Evolutionary conservation across 2,797 vertebrate species (phyloP), one percentile per base, ranked within the genome.

Genomic region (Discoglossus pictus): DNA sequence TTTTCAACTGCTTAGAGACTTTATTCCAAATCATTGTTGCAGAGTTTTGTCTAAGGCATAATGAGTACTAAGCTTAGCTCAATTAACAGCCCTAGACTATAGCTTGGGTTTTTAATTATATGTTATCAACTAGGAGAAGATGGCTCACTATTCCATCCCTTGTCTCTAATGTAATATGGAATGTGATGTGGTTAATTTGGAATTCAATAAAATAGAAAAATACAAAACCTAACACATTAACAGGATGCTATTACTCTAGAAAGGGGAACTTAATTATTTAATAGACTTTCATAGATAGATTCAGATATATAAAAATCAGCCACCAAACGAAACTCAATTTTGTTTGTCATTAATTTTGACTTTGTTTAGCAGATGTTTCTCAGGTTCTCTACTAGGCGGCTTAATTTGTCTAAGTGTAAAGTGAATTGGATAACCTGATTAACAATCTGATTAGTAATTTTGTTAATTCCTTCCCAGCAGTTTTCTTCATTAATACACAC

Each of bases 271-370:
- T 54, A 36, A 36, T 54, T 54, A 20, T 83, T 76, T 76, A 74
- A 73, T 78, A 74, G 73, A 74, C 79, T 35, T 78, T 82, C 77
- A 76, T 79, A 78, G 80, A 79, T 74, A 58, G 61, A 40, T 74
- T 63, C 58, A 76, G 76, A 74, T 73, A 73, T 70, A 73, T 77
- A 79, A 84, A 81, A 87, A 82, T 74, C 76, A 81, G 59, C 60
- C 50, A 64, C 61, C 77, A 59, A 74, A 84, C 71, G 67, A 55
- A 78, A 75, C 75, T 83, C 78, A 5, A 51, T 84, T 79, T 79
- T 3, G 1, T 78, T 77, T 71, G 6, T 79, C 76, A 74, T 79
- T 77, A 72, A 68, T 81, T 85, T 84, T 80, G 75, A 64, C 64
- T 82, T 68, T 47, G 55, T 75, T 75, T 78, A 80, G 65, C 39